Conservation (phyloP, 2,113 vertebrate genomes). For the Tetrao urogallus region DNA sequence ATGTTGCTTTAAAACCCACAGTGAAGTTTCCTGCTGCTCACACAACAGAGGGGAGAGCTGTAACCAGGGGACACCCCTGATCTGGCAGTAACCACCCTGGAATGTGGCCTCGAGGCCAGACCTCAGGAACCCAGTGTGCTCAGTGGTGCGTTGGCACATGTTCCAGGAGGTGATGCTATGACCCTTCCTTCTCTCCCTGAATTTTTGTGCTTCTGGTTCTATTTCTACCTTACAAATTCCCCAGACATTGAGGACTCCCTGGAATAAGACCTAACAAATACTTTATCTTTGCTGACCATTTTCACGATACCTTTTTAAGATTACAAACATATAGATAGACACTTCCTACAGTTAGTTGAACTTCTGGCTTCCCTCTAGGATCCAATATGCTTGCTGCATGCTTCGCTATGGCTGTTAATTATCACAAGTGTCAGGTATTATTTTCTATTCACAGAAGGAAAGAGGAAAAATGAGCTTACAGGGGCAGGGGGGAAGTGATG, state of each 20-base stretch:
- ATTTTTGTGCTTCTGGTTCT: not conserved
- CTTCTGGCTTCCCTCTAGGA: not conserved
- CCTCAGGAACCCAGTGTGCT: not conserved
- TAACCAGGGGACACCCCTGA: not conserved
- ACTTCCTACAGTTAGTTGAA: not conserved
- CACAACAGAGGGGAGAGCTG: not conserved
- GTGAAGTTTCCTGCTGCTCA: not conserved
- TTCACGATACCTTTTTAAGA: not conserved
- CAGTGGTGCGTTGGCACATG: accelerated
- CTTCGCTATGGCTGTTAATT: not conserved
- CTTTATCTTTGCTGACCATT: not conserved
- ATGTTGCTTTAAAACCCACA: not conserved
- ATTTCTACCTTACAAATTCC: not conserved
- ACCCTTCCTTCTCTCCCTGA: not conserved
- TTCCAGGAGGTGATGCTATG: not conserved
- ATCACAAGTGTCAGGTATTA: not conserved
- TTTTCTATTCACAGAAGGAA: not conserved
- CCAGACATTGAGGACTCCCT: not conserved
- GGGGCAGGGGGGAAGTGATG: not conserved
- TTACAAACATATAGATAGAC: not conserved
- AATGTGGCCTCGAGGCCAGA: not conserved
- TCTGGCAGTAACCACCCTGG: not conserved
- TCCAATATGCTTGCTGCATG: not conserved
- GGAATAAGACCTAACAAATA: not conserved
- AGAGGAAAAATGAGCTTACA: not conserved